Evolutionary conservation across 2,888 invertebrate genomes (phyloP), one percentile per base, ranked within the genome.

Genomic region (Yponomeuta sedellus): DNA sequence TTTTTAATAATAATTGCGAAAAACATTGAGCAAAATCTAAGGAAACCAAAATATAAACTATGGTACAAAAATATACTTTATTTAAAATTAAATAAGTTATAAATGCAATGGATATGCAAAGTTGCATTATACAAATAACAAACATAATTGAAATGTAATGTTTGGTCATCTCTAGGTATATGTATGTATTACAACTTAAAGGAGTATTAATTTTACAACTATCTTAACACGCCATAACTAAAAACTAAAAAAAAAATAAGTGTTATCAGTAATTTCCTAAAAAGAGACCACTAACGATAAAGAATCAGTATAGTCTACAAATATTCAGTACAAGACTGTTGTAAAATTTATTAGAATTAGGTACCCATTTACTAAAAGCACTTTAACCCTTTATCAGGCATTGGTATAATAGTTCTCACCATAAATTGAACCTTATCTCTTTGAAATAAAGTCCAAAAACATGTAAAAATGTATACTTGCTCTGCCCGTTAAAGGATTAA

Each of bases 91-190:
- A 64, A 73, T 70, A 72, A 66, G 69, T 69, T 73, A 73, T 79
- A 84, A 83, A 83, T 79, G 79, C 78, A 75, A 73, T 70, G 69
- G 82, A 86, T 83, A 86, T 82, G 85, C 83, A 75, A 75, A 71
- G 67, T 71, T 19, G 19, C 57, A 58, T 28, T 39, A 56, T 64
- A 20, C 2, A 64, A 64, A 57, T 34, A 57, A 34, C n/a, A 65
- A 58, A 65, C 57, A 64, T 44, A 10, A 65, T 58, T 22, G 44
- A 65, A 22, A 65, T 61, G 20, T 20, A 20, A 63, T 44, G 63
- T 63, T 63, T 63, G 63, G 63, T 63, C 44, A 63, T 63, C 40
- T 63, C 63, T 63, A 63, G 63, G 39, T 62, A 63, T 44, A 63
- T 63, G 63, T 40, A 63, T 44, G 59, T 59, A 59, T 20, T 16